These are phyloP conservation scores for Setipinna tenuifilis DNA, from an alignment of 2,797 vertebrate genomes.

Conservation along the genomic window DNA sequence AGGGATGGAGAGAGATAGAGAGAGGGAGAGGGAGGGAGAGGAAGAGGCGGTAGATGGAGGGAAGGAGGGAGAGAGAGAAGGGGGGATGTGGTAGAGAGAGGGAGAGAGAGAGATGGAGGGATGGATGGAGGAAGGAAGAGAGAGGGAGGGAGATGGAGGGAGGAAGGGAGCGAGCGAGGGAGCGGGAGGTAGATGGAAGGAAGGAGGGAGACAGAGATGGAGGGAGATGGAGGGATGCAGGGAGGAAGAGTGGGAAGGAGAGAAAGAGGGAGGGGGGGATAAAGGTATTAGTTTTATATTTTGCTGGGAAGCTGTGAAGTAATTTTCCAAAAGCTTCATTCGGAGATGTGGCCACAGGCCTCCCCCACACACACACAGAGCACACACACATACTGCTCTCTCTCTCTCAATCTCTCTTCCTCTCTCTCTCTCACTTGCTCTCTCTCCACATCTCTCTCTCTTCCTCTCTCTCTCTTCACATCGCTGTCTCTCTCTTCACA, in stretches of 20 bases:
- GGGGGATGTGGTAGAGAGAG: constrained; percentile 19
- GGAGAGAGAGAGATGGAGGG: constrained; percentile 22
- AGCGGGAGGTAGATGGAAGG: constrained; percentile 31
- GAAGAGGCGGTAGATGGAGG: not conserved
- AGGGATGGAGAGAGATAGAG: constrained; percentile 44
- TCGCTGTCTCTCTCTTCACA: too few relatives aligned
- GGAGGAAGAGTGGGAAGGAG: not conserved
- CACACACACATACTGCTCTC: not conserved
- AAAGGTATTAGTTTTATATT: not conserved
- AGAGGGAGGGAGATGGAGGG: constrained; percentile 37
- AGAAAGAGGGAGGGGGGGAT: not conserved
- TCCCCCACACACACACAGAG: not conserved
- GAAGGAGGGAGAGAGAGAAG: constrained; percentile 27
- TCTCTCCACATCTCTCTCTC: too few relatives aligned
- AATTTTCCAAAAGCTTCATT: too few relatives aligned
- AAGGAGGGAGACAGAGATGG: constrained; percentile 21
- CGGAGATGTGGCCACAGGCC: too few relatives aligned
- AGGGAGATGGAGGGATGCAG: constrained; percentile 22
- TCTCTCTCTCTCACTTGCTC: too few relatives aligned
- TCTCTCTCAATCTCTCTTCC: too few relatives aligned
- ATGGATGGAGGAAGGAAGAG: not conserved
- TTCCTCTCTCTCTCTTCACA: too few relatives aligned
- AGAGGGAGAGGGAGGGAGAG: constrained; percentile 41
- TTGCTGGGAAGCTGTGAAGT: too few relatives aligned
- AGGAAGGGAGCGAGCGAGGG: constrained; percentile 34